These are phyloP conservation scores for Threskiornis aethiopicus DNA, from an alignment of 2,797 vertebrate species.

Conservation along the genomic window DNA sequence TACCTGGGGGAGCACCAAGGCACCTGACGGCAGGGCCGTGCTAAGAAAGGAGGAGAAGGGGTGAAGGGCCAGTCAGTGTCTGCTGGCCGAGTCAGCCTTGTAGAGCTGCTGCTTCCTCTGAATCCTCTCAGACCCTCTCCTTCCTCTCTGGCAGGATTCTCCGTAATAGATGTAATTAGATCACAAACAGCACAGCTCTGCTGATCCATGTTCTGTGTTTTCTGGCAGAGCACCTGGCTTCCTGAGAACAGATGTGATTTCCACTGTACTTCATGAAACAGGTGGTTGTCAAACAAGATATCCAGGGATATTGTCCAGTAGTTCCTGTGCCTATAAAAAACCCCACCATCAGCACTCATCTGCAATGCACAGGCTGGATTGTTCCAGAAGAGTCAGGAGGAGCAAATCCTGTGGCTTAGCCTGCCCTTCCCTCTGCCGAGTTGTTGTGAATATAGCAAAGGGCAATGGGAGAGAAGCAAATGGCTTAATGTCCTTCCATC, in stretches of 20 bases:
- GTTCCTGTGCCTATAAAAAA: conserved; percentile 10
- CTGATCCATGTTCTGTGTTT: background rate
- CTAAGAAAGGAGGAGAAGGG: background rate
- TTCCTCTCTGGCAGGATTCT: background rate
- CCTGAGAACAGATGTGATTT: background rate
- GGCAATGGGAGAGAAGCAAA: background rate
- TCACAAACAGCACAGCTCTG: background rate
- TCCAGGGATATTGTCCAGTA: background rate
- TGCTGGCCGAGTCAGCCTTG: background rate
- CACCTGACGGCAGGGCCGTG: background rate
- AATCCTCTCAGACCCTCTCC: background rate
- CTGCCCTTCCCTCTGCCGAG: background rate
- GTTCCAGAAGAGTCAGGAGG: background rate
- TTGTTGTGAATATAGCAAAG: background rate
- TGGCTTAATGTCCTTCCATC: background rate
- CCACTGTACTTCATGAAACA: background rate
- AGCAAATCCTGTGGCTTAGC: background rate
- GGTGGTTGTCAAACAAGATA: background rate
- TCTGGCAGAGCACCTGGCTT: conserved; percentile 6
- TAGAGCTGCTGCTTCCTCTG: background rate
- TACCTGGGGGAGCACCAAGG: background rate
- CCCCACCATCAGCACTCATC: background rate
- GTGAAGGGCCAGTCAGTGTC: background rate
- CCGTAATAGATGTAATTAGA: background rate
- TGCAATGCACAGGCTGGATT: background rate